Conservation (phyloP, 2,797 vertebrate genomes). For the Scolopax rusticola region DNA sequence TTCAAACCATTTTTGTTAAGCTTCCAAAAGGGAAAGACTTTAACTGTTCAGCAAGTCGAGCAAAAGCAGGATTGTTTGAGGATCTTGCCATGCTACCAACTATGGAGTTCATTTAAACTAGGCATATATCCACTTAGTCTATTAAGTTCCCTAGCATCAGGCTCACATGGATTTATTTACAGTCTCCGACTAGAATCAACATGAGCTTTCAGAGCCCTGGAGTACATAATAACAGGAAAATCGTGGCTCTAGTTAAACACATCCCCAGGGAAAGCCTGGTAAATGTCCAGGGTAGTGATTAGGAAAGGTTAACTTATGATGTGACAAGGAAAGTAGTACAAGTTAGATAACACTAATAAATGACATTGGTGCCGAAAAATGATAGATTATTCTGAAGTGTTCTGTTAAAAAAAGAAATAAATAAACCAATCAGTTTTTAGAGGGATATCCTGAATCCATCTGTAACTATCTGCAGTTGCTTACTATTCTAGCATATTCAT, state of each 20-base stretch:
- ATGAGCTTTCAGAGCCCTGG: constrained; percentile 20
- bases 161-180: constrained; percentile 1
- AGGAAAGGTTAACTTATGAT: constrained; percentile 70
- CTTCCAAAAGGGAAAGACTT: background rate
- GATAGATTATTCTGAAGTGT: constrained; percentile 22
- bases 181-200: constrained; percentile 21
- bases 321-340: constrained; percentile 65
- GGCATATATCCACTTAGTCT: background rate
- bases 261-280: constrained; percentile 65
- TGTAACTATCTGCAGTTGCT: background rate
- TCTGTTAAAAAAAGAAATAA: background rate
- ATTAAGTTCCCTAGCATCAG: background rate
- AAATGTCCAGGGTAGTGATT: constrained; percentile 65
- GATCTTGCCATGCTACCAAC: background rate
- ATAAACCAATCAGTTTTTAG: background rate
- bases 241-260: constrained; percentile 50
- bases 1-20: background rate
- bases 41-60: background rate
- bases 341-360: constrained; percentile 69
- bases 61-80: background rate
- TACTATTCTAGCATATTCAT: background rate
- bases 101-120: background rate
- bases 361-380: constrained; percentile 3
- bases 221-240: constrained; percentile 58
- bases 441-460: background rate